These are phyloP conservation scores for Hyles lineata DNA, from an alignment of 2,888 invertebrate species.

Conservation along the genomic window DNA sequence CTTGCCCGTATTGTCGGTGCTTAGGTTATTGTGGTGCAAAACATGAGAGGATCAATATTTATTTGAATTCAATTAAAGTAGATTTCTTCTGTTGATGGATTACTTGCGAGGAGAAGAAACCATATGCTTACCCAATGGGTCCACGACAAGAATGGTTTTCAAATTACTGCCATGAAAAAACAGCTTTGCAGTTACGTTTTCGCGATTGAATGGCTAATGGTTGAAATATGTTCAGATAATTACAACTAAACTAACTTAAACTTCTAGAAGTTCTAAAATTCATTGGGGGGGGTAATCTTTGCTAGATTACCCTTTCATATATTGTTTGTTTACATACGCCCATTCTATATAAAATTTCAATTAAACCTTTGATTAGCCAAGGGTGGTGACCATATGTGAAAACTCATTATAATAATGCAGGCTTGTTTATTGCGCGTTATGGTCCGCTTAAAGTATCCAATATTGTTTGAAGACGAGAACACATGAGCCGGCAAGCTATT, in stretches of 20 bases:
- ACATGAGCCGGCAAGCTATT: neutral
- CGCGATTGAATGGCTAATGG: too few species aligned
- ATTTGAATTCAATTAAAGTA: neutral
- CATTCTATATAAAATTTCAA: too few species aligned
- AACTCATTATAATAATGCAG: neutral
- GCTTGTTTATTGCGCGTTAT: neutral
- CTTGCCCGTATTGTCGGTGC: conserved; percentile 76
- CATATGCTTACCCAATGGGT: too few species aligned
- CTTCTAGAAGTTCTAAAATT: too few species aligned
- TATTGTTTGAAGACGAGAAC: neutral
- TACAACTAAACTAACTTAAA: too few species aligned
- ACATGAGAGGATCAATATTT: conserved; percentile 46
- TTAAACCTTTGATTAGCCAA: neutral
- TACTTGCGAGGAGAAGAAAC: too few species aligned
- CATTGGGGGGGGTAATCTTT: too few species aligned
- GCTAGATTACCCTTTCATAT: too few species aligned
- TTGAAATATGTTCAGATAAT: too few species aligned
- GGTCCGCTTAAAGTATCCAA: neutral
- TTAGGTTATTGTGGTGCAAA: conserved; percentile 60
- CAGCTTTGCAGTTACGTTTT: too few species aligned
- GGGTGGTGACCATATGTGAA: neutral
- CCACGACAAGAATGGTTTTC: too few species aligned
- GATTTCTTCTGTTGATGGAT: neutral
- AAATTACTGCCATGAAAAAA: too few species aligned
- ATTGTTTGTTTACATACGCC: neutral